Evolutionary conservation across 1,140 invertebrate species (phyloP), one percentile per base, ranked within the genome.

Genomic region (Phymorhynchus buccinoides): DNA sequence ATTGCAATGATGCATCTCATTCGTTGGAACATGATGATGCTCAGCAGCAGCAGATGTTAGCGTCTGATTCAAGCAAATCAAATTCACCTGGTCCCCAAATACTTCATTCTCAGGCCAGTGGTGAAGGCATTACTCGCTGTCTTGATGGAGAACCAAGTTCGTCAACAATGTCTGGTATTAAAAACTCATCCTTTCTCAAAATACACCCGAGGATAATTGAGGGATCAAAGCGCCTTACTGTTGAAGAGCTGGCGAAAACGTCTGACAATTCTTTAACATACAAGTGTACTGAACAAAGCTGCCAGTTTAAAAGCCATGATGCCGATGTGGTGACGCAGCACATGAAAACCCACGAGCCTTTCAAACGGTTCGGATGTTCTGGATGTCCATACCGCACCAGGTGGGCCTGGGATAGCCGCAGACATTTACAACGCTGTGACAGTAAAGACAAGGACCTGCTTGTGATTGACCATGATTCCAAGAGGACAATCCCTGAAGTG

Each of bases 361-460:
- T 93, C 66, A 93, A 93, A 77, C 92, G 92, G 16, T 94, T 91
- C 85, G 87, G 89, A 77, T 94, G 93, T 84, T 91, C 92, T 22
- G 84, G 90, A 39, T 94, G 93, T 83, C 91, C 89, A 66, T 93
- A 94, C 86, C 90, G 90, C 77, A 91, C 90, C 78, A 93, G 93
- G 82, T 94, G 93, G 93, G 93, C 93, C 86, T 94, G 93, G 93
- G 93, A 94, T 88, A 93, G 93, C 14, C 92, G 92, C 1, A 93
- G 93, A 85, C 93, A 93, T 85, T 85, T 93, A 42, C 91, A 92
- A 75, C 88, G 92, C 0, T 93, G 93, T 87, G 92, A 92, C 30
- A 90, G 92, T 22, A 91, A 91, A 14, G 90, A 90, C 22, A 92
- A 90, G n/a, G 90, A 92, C 32, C 90, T 91, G 80, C 91, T 92